These are phyloP conservation scores for Pheosia tremula DNA, from an alignment of 2,888 invertebrate genomes.

Conservation along the genomic window DNA sequence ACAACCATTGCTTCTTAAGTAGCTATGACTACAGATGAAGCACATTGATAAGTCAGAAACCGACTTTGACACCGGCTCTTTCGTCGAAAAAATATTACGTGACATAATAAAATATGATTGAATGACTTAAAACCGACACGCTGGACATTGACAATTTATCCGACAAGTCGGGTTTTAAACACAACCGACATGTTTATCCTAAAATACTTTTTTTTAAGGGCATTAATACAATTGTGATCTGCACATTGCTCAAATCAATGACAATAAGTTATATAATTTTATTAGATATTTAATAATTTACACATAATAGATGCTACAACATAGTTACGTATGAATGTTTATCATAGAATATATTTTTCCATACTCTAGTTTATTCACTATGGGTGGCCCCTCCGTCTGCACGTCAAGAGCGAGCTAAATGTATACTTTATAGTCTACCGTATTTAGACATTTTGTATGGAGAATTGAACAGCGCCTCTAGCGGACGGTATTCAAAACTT, in stretches of 20 bases:
- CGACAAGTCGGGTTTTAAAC: background rate
- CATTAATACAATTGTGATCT: constrained; percentile 31
- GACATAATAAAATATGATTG: background rate
- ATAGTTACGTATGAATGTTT: background rate
- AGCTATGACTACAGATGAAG: too few relatives aligned
- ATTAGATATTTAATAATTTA: background rate
- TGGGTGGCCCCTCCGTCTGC: too few relatives aligned
- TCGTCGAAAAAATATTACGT: too few relatives aligned
- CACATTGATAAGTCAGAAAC: background rate
- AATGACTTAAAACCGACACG: background rate
- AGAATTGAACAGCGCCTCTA: too few relatives aligned
- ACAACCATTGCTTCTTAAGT: too few relatives aligned
- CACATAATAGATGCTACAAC: background rate
- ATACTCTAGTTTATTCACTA: too few relatives aligned
- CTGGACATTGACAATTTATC: constrained; percentile 3
- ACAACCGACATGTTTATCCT: background rate
- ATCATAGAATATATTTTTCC: background rate
- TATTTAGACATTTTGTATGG: too few relatives aligned
- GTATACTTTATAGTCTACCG: too few relatives aligned
- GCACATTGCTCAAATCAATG: constrained; percentile 32
- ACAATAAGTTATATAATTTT: constrained; percentile 25
- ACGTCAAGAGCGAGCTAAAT: too few relatives aligned
- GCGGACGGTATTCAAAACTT: too few relatives aligned
- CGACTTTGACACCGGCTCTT: background rate
- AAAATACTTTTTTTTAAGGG: constrained; percentile 21